Conservation (phyloP, 2,888 invertebrate species). For the Alentia gelatinosa region DNA sequence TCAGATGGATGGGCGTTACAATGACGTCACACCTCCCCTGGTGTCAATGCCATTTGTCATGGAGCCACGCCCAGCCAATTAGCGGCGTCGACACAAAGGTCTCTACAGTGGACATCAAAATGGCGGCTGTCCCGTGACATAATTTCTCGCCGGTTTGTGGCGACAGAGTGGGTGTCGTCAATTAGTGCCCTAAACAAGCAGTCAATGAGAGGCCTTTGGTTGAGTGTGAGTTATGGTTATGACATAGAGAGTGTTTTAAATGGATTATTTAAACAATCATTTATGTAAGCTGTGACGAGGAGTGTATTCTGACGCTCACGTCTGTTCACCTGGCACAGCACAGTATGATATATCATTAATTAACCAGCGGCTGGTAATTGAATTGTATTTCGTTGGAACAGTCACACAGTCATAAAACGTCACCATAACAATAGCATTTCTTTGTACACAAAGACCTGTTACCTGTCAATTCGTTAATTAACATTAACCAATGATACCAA, state of each 20-base stretch:
- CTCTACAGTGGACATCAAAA: background rate
- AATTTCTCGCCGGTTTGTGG: background rate
- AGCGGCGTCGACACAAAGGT: background rate
- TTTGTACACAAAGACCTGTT: too few species aligned
- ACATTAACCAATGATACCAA: too few species aligned
- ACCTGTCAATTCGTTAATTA: too few species aligned
- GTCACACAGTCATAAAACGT: too few species aligned
- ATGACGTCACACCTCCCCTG: background rate
- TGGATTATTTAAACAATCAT: too few species aligned
- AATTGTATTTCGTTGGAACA: too few species aligned
- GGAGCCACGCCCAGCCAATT: conserved; percentile 13
- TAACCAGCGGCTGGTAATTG: too few species aligned
- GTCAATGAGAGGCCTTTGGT: background rate
- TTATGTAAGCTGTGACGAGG: too few species aligned
- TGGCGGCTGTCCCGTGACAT: background rate
- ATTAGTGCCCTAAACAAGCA: background rate
- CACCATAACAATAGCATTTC: too few species aligned
- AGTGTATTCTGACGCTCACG: too few species aligned
- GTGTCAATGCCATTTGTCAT: background rate
- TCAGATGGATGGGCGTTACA: background rate
- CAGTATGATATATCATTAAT: too few species aligned
- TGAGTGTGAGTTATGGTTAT: background rate
- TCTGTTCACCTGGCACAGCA: too few species aligned
- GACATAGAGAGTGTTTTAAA: background rate
- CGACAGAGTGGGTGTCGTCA: background rate